Evolutionary conservation across 1,140 invertebrate species (phyloP).

Genomic region (Hyles vespertilio): DNA sequence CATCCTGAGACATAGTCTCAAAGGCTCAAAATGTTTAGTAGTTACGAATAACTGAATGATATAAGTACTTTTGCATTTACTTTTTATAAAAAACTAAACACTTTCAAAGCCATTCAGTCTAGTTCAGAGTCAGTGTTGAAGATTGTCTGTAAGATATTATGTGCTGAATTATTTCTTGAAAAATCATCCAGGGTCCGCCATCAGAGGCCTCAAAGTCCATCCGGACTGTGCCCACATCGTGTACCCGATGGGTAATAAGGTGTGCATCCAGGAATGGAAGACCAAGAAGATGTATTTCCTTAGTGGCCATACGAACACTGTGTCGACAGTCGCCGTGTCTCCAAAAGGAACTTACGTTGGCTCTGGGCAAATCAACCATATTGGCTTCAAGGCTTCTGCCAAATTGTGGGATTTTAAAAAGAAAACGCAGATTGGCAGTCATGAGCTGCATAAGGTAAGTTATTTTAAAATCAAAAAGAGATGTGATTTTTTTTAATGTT

Average conservation of each 20-base stretch:
- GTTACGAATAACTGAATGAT: too few relatives aligned
- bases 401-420: slow-evolving; percentile 91
- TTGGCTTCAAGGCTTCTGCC: slow-evolving; percentile 91
- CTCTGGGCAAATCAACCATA: slow-evolving; percentile 92
- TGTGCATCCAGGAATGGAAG: slow-evolving; percentile 85
- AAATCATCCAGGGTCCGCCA: slow-evolving; percentile 78
- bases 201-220: slow-evolving; percentile 85
- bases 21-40: too few relatives aligned
- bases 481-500: background rate
- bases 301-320: slow-evolving; percentile 88
- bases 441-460: slow-evolving; percentile 88
- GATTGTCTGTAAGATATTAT: too few relatives aligned
- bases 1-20: too few relatives aligned
- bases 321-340: slow-evolving; percentile 89
- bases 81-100: too few relatives aligned
- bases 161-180: background rate
- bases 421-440: slow-evolving; percentile 77
- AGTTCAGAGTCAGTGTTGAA: too few relatives aligned
- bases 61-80: too few relatives aligned
- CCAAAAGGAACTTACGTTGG: slow-evolving; percentile 87
- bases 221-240: slow-evolving; percentile 85
- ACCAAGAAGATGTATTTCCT: slow-evolving; percentile 86
- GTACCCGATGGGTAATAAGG: slow-evolving; percentile 90
- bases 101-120: too few relatives aligned
- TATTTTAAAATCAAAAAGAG: background rate